Conservation (phyloP, 2,797 vertebrate species). For the Gobio occitaniae region DNA sequence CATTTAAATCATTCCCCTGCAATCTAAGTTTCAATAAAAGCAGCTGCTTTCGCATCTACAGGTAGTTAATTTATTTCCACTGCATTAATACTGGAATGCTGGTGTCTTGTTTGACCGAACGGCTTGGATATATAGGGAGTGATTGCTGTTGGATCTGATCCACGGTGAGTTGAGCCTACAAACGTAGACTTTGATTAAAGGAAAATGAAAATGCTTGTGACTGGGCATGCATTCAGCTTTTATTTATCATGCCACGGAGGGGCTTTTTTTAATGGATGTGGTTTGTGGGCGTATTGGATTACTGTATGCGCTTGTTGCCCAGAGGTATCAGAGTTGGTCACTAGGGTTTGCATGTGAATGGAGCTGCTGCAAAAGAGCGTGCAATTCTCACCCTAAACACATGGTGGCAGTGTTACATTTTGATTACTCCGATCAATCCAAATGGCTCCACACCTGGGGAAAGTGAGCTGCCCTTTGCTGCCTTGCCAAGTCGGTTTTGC, state of each 20-base stretch:
- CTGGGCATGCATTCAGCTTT: conserved; percentile 17
- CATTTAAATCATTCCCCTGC: not conserved
- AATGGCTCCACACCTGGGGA: conserved; percentile 59
- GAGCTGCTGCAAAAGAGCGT: not conserved
- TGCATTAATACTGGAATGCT: conserved; percentile 23
- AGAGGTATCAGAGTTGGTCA: conserved; percentile 11
- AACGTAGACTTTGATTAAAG: conserved; percentile 48
- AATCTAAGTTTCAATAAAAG: not conserved
- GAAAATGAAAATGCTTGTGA: conserved; percentile 34
- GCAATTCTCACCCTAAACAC: conserved; percentile 65
- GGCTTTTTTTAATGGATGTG: conserved; percentile 1
- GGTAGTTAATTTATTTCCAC: conserved; percentile 11
- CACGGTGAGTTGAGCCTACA: conserved; percentile 3
- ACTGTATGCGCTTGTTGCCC: not conserved
- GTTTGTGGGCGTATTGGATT: conserved; percentile 19
- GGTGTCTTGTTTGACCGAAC: conserved; percentile 16
- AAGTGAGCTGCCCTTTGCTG: not conserved
- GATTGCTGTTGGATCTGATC: conserved; percentile 30
- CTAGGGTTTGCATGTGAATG: not conserved
- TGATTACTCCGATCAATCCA: conserved; percentile 45
- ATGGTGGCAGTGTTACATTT: conserved; percentile 76
- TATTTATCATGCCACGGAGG: not conserved
- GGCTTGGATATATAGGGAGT: not conserved
- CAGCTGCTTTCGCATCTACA: not conserved
- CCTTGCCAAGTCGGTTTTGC: conserved; percentile 30